Evolutionary conservation across 2,113 vertebrate genomes (phyloP).

Genomic region (Hippopotamus amphibius): DNA sequence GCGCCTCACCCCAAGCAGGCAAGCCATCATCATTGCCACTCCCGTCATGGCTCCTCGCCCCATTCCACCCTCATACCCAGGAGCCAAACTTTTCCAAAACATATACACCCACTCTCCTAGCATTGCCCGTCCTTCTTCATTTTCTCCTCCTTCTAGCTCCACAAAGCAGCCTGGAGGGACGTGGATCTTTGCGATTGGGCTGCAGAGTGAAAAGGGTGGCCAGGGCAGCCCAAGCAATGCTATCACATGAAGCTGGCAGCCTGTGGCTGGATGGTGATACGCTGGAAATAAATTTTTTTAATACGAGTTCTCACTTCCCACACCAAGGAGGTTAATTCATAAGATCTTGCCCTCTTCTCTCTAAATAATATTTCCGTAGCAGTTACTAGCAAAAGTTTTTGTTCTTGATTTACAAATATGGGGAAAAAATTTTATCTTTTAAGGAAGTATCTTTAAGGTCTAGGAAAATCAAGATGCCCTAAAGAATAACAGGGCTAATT

Average conservation of each 20-base stretch:
- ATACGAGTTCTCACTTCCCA: neutral
- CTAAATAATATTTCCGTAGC: constrained; percentile 1
- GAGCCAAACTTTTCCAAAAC: neutral
- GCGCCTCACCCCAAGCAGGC: neutral
- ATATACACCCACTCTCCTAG: neutral
- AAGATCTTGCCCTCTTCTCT: neutral
- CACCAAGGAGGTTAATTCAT: neutral
- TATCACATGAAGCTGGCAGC: neutral
- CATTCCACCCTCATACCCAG: neutral
- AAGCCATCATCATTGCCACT: neutral
- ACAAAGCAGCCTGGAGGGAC: neutral
- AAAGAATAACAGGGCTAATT: neutral
- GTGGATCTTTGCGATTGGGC: neutral
- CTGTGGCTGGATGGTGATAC: neutral
- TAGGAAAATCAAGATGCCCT: neutral
- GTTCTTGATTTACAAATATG: neutral
- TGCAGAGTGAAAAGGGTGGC: neutral
- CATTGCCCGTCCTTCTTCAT: neutral
- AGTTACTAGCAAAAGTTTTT: constrained; percentile 2
- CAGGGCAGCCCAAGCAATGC: neutral
- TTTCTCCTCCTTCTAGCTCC: neutral
- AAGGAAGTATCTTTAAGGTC: neutral
- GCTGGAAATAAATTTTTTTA: neutral
- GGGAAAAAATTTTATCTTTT: neutral
- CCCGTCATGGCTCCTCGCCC: neutral